These are phyloP conservation scores for Eupithecia pulchellata DNA, from an alignment of 2,888 invertebrate genomes.

Conservation along the genomic window DNA sequence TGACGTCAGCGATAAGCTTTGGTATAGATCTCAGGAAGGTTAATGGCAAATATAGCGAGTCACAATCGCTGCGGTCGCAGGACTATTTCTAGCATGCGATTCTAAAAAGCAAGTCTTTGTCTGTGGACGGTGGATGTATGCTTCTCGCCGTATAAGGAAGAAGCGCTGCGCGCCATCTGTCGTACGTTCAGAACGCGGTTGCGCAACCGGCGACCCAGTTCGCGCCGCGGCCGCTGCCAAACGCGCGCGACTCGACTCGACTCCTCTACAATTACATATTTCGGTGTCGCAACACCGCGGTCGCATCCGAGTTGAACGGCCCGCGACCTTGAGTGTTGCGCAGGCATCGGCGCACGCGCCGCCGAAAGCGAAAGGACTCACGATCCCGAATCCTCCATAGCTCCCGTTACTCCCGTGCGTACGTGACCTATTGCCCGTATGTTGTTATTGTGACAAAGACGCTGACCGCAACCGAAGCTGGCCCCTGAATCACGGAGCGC, in stretches of 20 bases:
- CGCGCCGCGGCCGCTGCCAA: slow-evolving; percentile 80
- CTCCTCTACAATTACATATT: slow-evolving; percentile 85
- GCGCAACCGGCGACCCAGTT: slow-evolving; percentile 83
- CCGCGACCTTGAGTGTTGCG: slow-evolving; percentile 83
- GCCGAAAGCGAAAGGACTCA: slow-evolving; percentile 81
- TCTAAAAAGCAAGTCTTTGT: slow-evolving; percentile 54
- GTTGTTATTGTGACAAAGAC: slow-evolving; percentile 45
- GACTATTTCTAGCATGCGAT: slow-evolving; percentile 47
- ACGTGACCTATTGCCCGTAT: slow-evolving; percentile 70
- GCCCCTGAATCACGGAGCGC: slow-evolving; percentile 54
- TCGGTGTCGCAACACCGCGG: slow-evolving; percentile 81
- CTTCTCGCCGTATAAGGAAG: slow-evolving; percentile 74
- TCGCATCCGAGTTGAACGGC: slow-evolving; percentile 86
- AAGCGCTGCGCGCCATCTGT: slow-evolving; percentile 78
- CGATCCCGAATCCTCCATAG: slow-evolving; percentile 66
- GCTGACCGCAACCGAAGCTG: slow-evolving; percentile 59
- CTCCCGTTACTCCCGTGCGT: slow-evolving; percentile 54
- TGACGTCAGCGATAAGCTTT: slow-evolving; percentile 43
- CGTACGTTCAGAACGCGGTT: slow-evolving; percentile 70
- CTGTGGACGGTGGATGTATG: slow-evolving; percentile 39
- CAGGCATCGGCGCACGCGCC: slow-evolving; percentile 63
- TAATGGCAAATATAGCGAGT: slow-evolving; percentile 50
- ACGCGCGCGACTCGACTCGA: slow-evolving; percentile 78
- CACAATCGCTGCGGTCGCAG: slow-evolving; percentile 47
- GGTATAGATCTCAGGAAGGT: slow-evolving; percentile 45